A percentile compares a stretch with the other conserved stretches of the same genome.
Conservation (phyloP, 2,888 invertebrate species). For the Aleiodes testaceus region DNA sequence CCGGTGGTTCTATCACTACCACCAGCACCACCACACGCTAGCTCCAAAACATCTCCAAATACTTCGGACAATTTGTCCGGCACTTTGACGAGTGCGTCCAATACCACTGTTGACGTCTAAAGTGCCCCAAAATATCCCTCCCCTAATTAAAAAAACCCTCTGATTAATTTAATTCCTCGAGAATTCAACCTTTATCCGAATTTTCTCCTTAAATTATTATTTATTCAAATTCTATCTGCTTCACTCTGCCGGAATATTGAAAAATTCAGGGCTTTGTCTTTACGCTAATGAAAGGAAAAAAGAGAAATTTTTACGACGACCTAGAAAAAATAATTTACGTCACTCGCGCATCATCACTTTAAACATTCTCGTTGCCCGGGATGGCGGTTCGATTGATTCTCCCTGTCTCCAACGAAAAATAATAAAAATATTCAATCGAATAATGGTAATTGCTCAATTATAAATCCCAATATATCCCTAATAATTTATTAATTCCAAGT, state of each 20-base stretch:
- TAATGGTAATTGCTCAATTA: no score
- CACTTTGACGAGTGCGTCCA: conserved; percentile 70
- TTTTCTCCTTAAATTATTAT: no score
- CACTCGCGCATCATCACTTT: conserved; percentile 21
- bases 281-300: no score
- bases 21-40: conserved; percentile 65
- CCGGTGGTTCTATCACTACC: conserved; percentile 47
- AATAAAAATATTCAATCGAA: no score
- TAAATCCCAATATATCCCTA: no score
- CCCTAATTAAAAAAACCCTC: background rate
- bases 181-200: no score
- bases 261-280: background rate
- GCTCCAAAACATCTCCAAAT: conserved; percentile 69
- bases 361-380: conserved; percentile 22
- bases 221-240: background rate
- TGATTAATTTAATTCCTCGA: background rate
- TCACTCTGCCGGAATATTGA: background rate
- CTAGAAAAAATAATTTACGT: conserved; percentile 1
- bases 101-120: conserved; percentile 54
- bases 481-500: no score
- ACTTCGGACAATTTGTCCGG: conserved; percentile 71
- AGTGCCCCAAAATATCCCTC: background rate
- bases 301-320: no score
- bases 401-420: background rate
- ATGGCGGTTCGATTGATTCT: conserved; percentile 14